These are phyloP conservation scores for Melanotus villosus DNA, from an alignment of 2,888 invertebrate species.

Conservation along the genomic window DNA sequence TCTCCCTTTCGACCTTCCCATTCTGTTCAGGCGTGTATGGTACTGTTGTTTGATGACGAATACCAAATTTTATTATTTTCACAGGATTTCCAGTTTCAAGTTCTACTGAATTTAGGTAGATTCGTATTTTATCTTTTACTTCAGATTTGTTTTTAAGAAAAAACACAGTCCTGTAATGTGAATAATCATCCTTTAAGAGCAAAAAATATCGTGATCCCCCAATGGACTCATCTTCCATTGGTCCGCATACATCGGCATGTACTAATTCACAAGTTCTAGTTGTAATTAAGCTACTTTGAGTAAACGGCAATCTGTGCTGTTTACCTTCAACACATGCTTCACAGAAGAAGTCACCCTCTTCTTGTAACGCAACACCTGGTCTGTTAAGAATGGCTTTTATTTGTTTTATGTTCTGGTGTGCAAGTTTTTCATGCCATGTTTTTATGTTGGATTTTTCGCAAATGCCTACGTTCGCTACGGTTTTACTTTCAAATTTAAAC, in stretches of 20 bases:
- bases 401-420: too few species aligned
- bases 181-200: too few species aligned
- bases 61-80: conserved; percentile 51
- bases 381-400: too few species aligned
- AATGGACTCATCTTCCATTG: conserved; percentile 8
- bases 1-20: too few species aligned
- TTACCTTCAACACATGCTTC: neutral
- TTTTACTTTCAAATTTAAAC: too few species aligned
- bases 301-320: conserved; percentile 9
- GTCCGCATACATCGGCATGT: conserved; percentile 17
- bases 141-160: conserved; percentile 49
- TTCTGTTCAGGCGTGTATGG: conserved; percentile 63
- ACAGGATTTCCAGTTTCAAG: conserved; percentile 54
- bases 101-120: conserved; percentile 44
- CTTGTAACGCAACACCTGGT: neutral
- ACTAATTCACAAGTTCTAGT: conserved; percentile 27
- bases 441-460: too few species aligned
- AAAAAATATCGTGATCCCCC: conserved; percentile 25
- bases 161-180: conserved; percentile 46
- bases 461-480: too few species aligned
- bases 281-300: neutral
- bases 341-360: neutral
- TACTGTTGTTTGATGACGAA: conserved; percentile 56
- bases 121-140: conserved; percentile 44
- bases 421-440: too few species aligned